phyloP scores from a whole-genome alignment of 2,888 invertebrate species.

The Noctua fimbriata region DNA sequence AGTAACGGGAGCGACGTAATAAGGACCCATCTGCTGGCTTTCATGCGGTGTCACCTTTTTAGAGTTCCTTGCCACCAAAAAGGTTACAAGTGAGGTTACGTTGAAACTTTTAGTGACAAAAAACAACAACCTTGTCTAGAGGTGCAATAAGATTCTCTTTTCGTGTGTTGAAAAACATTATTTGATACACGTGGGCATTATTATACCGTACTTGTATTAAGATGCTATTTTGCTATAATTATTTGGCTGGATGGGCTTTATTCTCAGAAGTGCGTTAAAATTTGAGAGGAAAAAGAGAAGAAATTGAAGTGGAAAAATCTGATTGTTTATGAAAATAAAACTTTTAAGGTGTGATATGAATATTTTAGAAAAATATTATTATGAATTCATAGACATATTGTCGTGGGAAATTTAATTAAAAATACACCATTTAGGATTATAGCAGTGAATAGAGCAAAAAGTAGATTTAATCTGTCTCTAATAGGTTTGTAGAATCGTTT shows the following conservation, averaged over 20 bases:
- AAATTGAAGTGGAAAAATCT: neutral
- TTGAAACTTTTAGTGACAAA: neutral
- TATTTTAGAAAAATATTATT: neutral
- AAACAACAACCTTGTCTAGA: neutral
- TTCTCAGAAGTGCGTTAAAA: neutral
- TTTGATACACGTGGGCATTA: neutral
- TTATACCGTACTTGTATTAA: neutral
- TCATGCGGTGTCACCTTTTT: conserved; percentile 78
- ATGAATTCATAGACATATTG: neutral
- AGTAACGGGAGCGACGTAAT: conserved; percentile 88
- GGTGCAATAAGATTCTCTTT: neutral
- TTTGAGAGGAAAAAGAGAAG: neutral
- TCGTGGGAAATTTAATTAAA: neutral
- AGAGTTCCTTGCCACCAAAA: conserved; percentile 57
- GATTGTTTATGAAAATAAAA: neutral
- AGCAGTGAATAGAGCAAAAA: neutral
- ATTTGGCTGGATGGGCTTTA: neutral
- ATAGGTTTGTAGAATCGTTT: conserved; percentile 13
- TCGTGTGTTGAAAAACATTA: neutral
- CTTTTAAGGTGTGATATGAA: neutral
- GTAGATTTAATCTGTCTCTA: neutral
- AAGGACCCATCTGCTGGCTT: conserved; percentile 87
- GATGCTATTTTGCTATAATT: neutral
- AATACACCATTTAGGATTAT: neutral
- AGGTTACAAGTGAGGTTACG: conserved; percentile 1